These are phyloP conservation scores for Synergus umbraculus DNA, from an alignment of 2,888 invertebrate genomes.

Conservation along the genomic window DNA sequence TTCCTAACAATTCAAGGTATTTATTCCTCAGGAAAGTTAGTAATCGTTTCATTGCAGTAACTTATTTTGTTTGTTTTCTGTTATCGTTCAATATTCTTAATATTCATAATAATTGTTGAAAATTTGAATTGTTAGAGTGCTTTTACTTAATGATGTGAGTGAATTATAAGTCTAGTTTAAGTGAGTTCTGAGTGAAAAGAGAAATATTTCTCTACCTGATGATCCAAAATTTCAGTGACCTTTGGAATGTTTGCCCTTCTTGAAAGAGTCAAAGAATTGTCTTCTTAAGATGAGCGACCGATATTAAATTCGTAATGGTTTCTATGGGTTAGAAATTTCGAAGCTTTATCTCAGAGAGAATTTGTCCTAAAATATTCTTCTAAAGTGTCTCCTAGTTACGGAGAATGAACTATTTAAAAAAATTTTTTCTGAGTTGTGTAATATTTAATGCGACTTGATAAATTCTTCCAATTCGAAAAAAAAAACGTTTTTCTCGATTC, in stretches of 20 bases:
- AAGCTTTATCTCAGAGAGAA: neutral
- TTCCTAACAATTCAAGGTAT: conserved; percentile 20
- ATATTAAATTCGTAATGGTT: conserved; percentile 3
- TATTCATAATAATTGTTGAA: neutral
- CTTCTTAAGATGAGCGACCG: neutral
- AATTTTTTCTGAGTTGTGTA: neutral
- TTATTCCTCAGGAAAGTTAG: neutral
- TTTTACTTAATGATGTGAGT: neutral
- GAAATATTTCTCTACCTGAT: neutral
- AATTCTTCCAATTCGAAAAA: neutral
- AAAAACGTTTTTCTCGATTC: neutral
- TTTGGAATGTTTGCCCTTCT: conserved; percentile 26
- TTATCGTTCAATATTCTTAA: neutral
- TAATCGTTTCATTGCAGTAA: neutral
- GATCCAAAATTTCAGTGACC: neutral
- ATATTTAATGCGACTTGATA: neutral
- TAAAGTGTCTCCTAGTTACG: neutral
- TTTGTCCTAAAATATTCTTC: neutral
- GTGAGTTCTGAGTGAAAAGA: neutral
- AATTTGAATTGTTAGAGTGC: neutral
- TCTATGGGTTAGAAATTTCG: neutral
- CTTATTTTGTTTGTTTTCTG: neutral
- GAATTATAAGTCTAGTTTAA: neutral
- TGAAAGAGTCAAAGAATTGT: neutral
- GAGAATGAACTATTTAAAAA: neutral